Base-by-base conservation (phyloP, 2,888 invertebrate genomes). In the Colletes collaris region DNA sequence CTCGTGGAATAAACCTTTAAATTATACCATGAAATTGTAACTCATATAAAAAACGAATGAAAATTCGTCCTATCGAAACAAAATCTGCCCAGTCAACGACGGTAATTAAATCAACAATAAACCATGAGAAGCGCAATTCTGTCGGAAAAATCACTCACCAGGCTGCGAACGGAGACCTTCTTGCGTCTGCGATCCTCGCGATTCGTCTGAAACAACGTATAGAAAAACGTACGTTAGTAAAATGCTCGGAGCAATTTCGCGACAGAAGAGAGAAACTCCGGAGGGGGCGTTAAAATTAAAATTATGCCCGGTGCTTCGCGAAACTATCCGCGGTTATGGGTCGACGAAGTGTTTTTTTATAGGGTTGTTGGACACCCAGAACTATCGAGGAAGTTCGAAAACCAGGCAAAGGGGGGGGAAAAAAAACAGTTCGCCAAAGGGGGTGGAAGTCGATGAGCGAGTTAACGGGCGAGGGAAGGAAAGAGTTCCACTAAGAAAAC, bases 281-380 rank as follows among this genome's bases (percentile, higher is more conserved):
- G 13, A 60, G 59, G 68, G 55, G 67, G 72, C 78, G 81, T 84
- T 88, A 80, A 87, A 90, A 89, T 87, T 86, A 88, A 87, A 78
- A 83, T 87, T 85, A 86, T 82, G 82, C 76, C 81, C 60, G 79
- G 81, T 84, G 86, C 88, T 88, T 87, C 79, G 86, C 82, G 82
- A 89, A 91, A 91, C 89, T 89, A 90, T 90, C 86, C 79, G 81
- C 76, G 81, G 44, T 84, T 83, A 85, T 84, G 79, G 78, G 71
- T 62, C 76, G 69, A 79, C 56, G 55, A 40, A 59, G 52, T 62
- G 75, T 67, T 74, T 78, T 83, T 89, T 89, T 87, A 89, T 81
- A 76, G 74, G 56, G 62, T 77, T 82, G 71, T 63, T 66, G 49
- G 72, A 76, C 58, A 58, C 58, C 62, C 40, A 37, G 10, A 69